Evolutionary conservation across 1,140 invertebrate species (phyloP).

Genomic region (Triops cancriformis): DNA sequence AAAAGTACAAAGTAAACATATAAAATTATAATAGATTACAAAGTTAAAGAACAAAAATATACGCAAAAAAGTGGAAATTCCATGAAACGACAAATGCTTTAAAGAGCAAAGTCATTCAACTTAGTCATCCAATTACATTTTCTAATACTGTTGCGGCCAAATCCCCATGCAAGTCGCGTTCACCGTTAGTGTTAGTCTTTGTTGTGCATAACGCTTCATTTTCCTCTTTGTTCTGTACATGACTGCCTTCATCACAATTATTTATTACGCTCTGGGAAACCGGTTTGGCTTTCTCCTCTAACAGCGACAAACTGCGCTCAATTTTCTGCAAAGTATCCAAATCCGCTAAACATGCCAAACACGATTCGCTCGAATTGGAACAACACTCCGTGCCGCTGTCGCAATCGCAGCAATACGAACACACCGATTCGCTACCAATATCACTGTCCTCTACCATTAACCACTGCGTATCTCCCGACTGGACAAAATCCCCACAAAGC

Average conservation of each 20-base stretch:
- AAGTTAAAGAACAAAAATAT: too few species aligned
- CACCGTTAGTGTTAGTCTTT: not conserved
- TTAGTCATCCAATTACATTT: not conserved
- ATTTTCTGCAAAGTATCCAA: conserved; percentile 17
- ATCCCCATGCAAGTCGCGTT: not conserved
- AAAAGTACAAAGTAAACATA: too few species aligned
- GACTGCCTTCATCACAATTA: not conserved
- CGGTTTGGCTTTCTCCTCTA: conserved; percentile 27
- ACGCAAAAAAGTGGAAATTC: too few species aligned
- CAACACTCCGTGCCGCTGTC: conserved; percentile 22
- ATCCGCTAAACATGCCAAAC: not conserved
- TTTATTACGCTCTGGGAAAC: not conserved
- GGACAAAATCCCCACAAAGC: not conserved
- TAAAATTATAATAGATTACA: too few species aligned
- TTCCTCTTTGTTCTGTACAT: not conserved
- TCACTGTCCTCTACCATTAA: not conserved
- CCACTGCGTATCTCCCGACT: not conserved
- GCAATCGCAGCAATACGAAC: not conserved
- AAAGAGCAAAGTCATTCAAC: not conserved
- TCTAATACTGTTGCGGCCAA: not conserved
- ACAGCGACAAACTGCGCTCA: conserved; percentile 23
- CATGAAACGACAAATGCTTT: too few species aligned
- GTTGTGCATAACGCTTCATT: not conserved
- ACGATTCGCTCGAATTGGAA: not conserved
- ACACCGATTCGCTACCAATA: conserved; percentile 3